Evolutionary conservation across 2,113 vertebrate genomes (phyloP), one percentile per base, ranked within the genome.

Genomic region (Gymnocephalus cernua): DNA sequence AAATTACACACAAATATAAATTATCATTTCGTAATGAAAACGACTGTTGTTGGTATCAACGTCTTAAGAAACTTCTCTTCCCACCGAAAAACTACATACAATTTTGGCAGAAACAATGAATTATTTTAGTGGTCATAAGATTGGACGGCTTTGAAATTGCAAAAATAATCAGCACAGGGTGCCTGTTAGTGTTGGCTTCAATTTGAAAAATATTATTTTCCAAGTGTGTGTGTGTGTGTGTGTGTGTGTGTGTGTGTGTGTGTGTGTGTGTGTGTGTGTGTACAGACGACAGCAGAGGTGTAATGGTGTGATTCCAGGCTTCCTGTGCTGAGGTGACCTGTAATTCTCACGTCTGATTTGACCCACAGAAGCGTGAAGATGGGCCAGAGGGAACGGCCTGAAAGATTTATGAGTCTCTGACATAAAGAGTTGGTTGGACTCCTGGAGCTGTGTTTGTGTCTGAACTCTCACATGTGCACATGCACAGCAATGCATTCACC

Each of bases 361-460:
- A 65, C 62, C 58, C 62, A 74, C 50, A 57, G 59, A 77, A 38
- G 71, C 51, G 19, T 77, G 66, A 74, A 79, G 51, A 71, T 19
- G 41, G 66, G 23, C 35, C 23, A 12, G 41, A 45, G 35, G 16
- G 57, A 69, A 48, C 21, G 0, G 12, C 62, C 25, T 86, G 65
- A 88, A 85, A 85, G 84, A 87, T 89, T 84, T 68, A 88, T 82
- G 79, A 87, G 57, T 61, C 38, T 44, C 64, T 68, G 70, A 66
- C 35, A 65, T 19, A 69, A 23, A 50, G 41, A 25, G 18, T 63
- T 15, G 38, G 45, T 63, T 50, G 41, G 68, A 53, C 61, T 29
- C 32, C 41, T 35, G 66, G 25, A 73, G 61, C 45, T 79, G 45
- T 70, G 63, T 57, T 32, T 64, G 81, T n/a, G 57, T 59, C 38